A percentile compares a stretch with the other conserved stretches of the same genome.
These are phyloP conservation scores for Hypotaenidia philippensis DNA, from an alignment of 2,797 vertebrate genomes.

Conservation along the genomic window DNA sequence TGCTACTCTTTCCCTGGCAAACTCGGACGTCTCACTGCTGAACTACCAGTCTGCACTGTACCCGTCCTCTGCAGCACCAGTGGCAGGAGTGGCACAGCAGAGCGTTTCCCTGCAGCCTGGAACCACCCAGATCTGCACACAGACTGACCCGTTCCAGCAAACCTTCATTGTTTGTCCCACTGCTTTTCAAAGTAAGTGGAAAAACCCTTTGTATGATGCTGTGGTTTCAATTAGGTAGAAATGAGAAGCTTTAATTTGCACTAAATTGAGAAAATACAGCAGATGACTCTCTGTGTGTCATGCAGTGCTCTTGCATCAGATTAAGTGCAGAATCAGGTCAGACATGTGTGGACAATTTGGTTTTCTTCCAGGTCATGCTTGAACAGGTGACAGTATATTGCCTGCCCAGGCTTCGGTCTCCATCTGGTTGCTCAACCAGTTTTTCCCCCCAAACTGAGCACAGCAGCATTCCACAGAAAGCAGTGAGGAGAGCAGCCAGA, in stretches of 20 bases:
- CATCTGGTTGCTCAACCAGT: constrained; percentile 35
- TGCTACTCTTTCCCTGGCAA: constrained; percentile 93
- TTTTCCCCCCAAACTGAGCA: constrained; percentile 39
- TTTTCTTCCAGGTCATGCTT: constrained; percentile 32
- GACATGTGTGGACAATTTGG: neutral
- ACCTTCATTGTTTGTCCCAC: constrained; percentile 98
- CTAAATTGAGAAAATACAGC: neutral
- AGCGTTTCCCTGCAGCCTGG: constrained; percentile 92
- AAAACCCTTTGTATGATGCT: neutral
- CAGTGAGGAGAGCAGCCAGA: neutral
- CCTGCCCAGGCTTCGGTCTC: constrained; percentile 8
- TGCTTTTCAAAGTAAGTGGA: constrained; percentile 91
- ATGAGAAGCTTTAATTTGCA: neutral
- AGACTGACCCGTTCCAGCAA: constrained; percentile 96
- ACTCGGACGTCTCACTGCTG: constrained; percentile 90
- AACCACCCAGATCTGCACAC: constrained; percentile 93
- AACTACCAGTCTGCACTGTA: constrained; percentile 97
- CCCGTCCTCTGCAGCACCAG: constrained; percentile 94
- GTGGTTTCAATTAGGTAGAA: neutral
- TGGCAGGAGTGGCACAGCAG: constrained; percentile 93
- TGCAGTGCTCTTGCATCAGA: neutral
- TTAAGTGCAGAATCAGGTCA: constrained; percentile 23
- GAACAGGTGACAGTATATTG: constrained; percentile 33
- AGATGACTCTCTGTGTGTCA: neutral
- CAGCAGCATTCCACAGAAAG: constrained; percentile 30